Evolutionary conservation across 2,888 invertebrate genomes (phyloP), one percentile per base, ranked within the genome.

Genomic region (Galeopsomyia nigrocyanea): DNA sequence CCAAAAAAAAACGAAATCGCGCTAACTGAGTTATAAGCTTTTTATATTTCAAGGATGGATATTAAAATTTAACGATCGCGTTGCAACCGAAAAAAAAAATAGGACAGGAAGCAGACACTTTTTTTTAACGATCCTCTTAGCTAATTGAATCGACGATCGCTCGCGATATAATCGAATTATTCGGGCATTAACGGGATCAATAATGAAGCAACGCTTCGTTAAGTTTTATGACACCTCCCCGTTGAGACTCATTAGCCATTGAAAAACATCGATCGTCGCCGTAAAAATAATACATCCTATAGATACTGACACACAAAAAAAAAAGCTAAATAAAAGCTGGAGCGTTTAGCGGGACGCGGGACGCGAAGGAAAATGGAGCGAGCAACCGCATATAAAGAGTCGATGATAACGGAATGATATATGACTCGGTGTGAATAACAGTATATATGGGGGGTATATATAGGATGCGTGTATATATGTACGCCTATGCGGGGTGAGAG

Each of bases 341-440:
- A 56, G 53, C 66, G 72, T 75, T 75, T 71, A 75, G 69, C 72
- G 51, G 26, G 26, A 14, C 14, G 64, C 6, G 49, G 86, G 86
- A 86, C 86, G 84, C 84, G n/a, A 86, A 83, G 85, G 86, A 86
- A 86, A 86, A 86, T 86, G 84, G 72, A 75, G 72, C 74, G 84
- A 84, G 84, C 86, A 82, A 84, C 85, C 86, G 85, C 86, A 83
- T 85, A 86, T 86, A 86, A 86, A 86, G 86, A 86, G 86, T 85
- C 86, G 86, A 86, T 86, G 86, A 86, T 86, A 86, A 86, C 86
- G 84, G 83, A 84, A 84, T 86, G 86, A 86, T 86, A 86, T 86
- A 86, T 84, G 86, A 84, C 84, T 82, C 79, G 82, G 81, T 79
- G 84, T 82, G 84, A 84, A 85, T 83, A 84, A 81, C 80, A 78